Evolutionary conservation across 2,888 invertebrate genomes (phyloP), one percentile per base, ranked within the genome.

Genomic region (Dynastes tityus): DNA sequence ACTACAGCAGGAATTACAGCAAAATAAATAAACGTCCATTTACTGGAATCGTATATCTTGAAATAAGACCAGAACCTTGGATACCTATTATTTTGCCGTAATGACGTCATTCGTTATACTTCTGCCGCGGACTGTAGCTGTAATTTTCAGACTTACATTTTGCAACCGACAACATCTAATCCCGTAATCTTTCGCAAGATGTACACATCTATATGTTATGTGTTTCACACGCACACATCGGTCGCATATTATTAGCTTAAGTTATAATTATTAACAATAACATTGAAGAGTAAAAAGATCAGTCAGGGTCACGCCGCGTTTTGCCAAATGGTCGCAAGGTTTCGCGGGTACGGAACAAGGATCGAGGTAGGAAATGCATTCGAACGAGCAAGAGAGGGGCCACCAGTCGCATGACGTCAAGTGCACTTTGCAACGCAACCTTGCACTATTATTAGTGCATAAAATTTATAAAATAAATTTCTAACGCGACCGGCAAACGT

Each of bases 391-490:
- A 63, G 73, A 74, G 61, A 61, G 45, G 73, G 61, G 5, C 29
- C n/a, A 22, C 32, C 5, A 45, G 45, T 29, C 61, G 37, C 64
- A 70, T 81, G 82, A 82, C 81, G 82, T 82, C 83, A 81, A 63
- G 74, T 79, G 79, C 49, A 61, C 73, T 81, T 76, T 82, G 82
- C 83, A 82, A 83, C 82, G 80, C 82, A 84, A 83, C 85, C 85
- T 85, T 86, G 86, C 85, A 86, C 88, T 89, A 89, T 88, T 88
- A 88, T 88, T 88, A 88, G 88, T 88, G 88, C 87, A 87, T 87
- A 87, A 87, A 83, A 82, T 81, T 81, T 73, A 76, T 77, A 77
- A 77, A 77, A 74, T 77, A 77, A 79, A 79, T 77, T 77, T 77
- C 77, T 58, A 67, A 68, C 77, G 67, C 58, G 65, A 58, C 77